Evolutionary conservation across 2,113 vertebrate species (phyloP), one percentile per base, ranked within the genome.

Genomic region (Onychostruthus taczanowskii): DNA sequence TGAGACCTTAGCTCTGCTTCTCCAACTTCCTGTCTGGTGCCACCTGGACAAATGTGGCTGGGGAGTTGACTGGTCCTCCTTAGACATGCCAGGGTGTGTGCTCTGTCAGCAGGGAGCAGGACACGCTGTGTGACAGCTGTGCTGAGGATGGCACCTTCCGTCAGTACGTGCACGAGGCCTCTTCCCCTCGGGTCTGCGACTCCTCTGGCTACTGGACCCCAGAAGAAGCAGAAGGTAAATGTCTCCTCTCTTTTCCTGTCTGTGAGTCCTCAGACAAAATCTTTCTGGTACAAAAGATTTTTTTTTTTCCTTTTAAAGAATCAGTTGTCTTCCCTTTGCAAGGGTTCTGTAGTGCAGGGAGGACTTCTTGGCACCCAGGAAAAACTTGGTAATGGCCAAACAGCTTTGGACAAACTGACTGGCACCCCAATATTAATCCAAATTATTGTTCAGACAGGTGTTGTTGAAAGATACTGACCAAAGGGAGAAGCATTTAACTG

Each of bases 121-220:
- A 96, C 44, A 96, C 92, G 0, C 81, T 97, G 76, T 99, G 99
- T 35, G 97, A 98, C 6, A 63, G 98, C 91, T 99, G 99, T 93
- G 97, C 98, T 8, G 98, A 97, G 87, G 98, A 99, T 1, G 98
- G 99, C 22, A 97, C 98, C 2, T 98, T 99, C 86, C 98, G 94
- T 74, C 99, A 99, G 92, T 99, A 99, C 1, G 99, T 98, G 44
- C 84, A 98, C 2, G 96, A 98, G 50, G 99, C 99, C 31, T 97
- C 98, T 5, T 99, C 99, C 5, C 98, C 98, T 56, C 98, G 99
- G 2, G 97, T 98, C 86, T 99, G 99, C 5, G 99, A 99, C 69
- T 99, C 99, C 35, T 99, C 99, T 1, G 99, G 99, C 50, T 99
- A 99, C 97, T 99, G 99, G 99, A 99, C 99, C 16, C 99, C 99